Base-by-base conservation (phyloP, 53 echinoderm and acorn worm genomes). In the Stichopus horrens region DNA sequence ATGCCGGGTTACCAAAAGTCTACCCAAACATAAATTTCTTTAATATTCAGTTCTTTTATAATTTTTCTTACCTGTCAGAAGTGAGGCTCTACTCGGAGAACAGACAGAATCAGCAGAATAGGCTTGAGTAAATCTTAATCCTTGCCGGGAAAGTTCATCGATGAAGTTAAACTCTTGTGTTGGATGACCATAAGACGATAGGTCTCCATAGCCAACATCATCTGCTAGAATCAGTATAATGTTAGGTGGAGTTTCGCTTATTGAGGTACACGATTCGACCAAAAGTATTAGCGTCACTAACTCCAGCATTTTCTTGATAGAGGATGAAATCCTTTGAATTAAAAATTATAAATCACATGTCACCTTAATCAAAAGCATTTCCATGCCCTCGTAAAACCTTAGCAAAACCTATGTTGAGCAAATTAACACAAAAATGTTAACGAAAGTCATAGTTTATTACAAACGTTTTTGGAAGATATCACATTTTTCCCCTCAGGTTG, bases 141-240 rank as follows among this genome's bases (percentile, higher is more conserved):
- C 96, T 55, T 91, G 87, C 5, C 71, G 58, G 4, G 93, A 92
- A 89, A 96, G 54, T 58, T 92, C 77, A 73, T 96, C 96, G 51
- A 96, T 88, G 0, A 95, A 91, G 53, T 95, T 93, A 53, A 79
- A 89, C 88, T 95, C 95, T 80, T 95, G 95, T 11, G 89, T 92
- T 4, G 95, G 96, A 71, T 96, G 94, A 5, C 96, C 96, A 74
- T 95, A 95, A 4, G 93, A 93, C 2, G 94, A 91, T 56, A 96
- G 88, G 73, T 96, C 96, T 21, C 96, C 96, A 66, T 96, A 96
- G 56, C 93, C 93, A 83, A 93, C 84, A 85, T 93, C 93, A 86
- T 93, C 93, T 9, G 93, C 93, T 10, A 93, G 81, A 75, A 93
- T 63, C 53, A 93, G 9, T 7, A 93, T 88, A 74, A 93, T 88